Base-by-base conservation (phyloP, 2,113 vertebrate genomes). In the Podarcis raffonei region DNA sequence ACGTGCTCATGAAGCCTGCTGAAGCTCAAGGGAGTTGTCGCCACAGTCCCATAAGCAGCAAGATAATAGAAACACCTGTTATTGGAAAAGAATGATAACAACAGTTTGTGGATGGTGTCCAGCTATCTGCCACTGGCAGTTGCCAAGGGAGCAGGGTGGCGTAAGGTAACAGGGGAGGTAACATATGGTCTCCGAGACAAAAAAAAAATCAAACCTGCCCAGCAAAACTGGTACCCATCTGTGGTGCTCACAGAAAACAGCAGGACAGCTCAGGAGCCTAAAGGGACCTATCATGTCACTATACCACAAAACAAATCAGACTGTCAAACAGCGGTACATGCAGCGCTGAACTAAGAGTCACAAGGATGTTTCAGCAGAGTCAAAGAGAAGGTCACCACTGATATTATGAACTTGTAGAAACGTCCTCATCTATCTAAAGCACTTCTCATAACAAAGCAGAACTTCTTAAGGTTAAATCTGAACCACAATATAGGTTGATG, bases 131-230 rank as follows among this genome's bases (percentile, higher is more conserved):
- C 32, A 69, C 62, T 32, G 48, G 30, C 22, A 86, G 68, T 78
- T 92, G 87, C 86, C 68, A 83, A 90, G 68, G 66, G 32, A 85
- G 62, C n/a, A 81, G 72, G 22, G 85, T 18, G 77, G 71, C 84
- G 25, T 42, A 80, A 84, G 53, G 84, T 83, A 75, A 27, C 79
- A 74, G 57, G 76, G 76, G 59, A 83, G 77, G 27, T 9, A 86
- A 42, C 5, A 0, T 79, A 22, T 91, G 84, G 15, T 85, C 59
- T 87, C 77, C n/a, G 62, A 42, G 53, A 87, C 57, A 79, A 57
- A 20, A 72, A 72, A 37, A 48, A n/a, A 35, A 62, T 48, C 71
- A 72, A 75, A 1, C 12, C 20, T 69, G 76, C 1, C 62, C 59
- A 85, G 13, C 11, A 8, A 7, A 53, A 5, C 74, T 85, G 25